Evolutionary conservation across 2,113 vertebrate species (phyloP), one percentile per base, ranked within the genome.

Genomic region (Riparia riparia): DNA sequence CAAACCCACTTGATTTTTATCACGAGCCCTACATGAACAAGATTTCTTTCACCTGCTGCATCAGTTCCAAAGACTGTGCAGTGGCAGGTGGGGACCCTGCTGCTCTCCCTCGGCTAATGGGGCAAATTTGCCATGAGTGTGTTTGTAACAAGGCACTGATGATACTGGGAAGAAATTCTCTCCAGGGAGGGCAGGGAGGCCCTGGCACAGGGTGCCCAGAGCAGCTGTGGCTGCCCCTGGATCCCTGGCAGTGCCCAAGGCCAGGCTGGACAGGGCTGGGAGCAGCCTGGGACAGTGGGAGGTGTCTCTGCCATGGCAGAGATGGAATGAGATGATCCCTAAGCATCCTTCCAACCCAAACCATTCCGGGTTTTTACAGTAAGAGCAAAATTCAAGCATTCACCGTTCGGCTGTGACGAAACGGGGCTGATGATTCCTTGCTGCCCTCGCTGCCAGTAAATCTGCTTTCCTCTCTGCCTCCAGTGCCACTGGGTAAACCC

Each of bases 391-490:
- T 9, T 4, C 2, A 45, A 31, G 7, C 31, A 2, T 26, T 4
- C 31, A 1, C 25, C 1, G 21, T 5, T 28, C 1, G 3, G 25
- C 47, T 7, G 8, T 80, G 89, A 64, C 1, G 9, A 64, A 64
- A n/a, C 1, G 49, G 25, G 47, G 16, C 39, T 1, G 28, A 15
- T 1, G 3, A 0, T 4, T 65, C 28, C 45, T 13, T 2, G 19
- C 44, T 45, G 61, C 20, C n/a, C 53, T 60, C 6, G 0, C 29
- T 93, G 83, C 76, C n/a, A 0, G 95, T 45, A 94, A 96, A 86
- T 77, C 45, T 14, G 13, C 17, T 51, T 64, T 60, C 50, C 64
- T 7, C 50, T 18, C 64, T 63, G 15, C 51, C 93, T 24, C 39
- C 61, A 9, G 49, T 5, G 17, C 12, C 77, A 15, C 50, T 34